These are phyloP conservation scores for Apamea sordens DNA, from an alignment of 2,888 invertebrate genomes.

Conservation along the genomic window DNA sequence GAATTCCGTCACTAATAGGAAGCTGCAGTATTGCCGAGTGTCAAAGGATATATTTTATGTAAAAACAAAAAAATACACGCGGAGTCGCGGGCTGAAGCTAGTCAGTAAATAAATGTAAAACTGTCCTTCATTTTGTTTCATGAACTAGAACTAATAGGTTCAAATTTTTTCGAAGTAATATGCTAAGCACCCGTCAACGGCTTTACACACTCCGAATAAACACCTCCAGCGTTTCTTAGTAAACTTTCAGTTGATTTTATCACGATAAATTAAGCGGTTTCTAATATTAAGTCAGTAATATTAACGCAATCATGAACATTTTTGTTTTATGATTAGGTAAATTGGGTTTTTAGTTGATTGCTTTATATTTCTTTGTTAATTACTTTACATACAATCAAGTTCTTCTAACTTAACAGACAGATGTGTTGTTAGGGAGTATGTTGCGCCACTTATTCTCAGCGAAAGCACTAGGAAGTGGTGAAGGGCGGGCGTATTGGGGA, in stretches of 20 bases:
- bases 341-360: not conserved
- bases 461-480: not conserved
- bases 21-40: not conserved
- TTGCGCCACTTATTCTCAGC: not conserved
- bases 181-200: conserved; percentile 24
- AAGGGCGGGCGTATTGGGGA: not conserved
- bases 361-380: not conserved
- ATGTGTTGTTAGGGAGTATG: not conserved
- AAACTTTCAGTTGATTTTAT: conserved; percentile 44
- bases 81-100: not conserved
- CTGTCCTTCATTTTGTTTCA: not conserved
- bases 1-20: not conserved
- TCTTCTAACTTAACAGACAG: not conserved
- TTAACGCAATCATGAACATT: conserved; percentile 1
- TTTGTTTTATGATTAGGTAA: conserved; percentile 3
- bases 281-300: conserved; percentile 24
- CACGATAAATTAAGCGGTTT: conserved; percentile 25
- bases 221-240: conserved; percentile 7
- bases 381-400: not conserved
- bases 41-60: not conserved
- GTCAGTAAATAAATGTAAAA: not conserved
- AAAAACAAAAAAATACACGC: not conserved
- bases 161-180: not conserved
- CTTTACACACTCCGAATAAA: conserved; percentile 28
- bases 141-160: not conserved